Evolutionary conservation across 2,113 vertebrate genomes (phyloP), one percentile per base, ranked within the genome.

Genomic region (Cercopithecus mona): DNA sequence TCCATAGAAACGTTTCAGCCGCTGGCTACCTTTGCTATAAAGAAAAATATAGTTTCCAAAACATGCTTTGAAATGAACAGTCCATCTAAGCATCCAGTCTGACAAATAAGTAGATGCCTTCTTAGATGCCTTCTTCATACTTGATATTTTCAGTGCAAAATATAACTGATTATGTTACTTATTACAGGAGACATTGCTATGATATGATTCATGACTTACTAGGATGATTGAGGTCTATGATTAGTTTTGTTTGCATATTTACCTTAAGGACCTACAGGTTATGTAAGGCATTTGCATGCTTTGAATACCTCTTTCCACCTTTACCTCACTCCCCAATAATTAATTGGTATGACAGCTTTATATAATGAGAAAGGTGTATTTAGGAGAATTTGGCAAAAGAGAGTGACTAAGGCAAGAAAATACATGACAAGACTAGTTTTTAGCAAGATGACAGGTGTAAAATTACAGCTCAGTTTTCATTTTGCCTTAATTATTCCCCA

Each of bases 311-410:
- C 5, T 12, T 13, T 18, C 5, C 27, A 27, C 50, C 5, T 27
- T 27, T 18, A 20, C 12, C 2, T 27, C 3, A 32, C 25, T 8
- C 3, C 3, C 3, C 8, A 52, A 48, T 3, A 76, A 17, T n/a
- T 82, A 22, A 35, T 18, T 43, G 8, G 3, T 35, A 6, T 40
- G 48, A 43, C 10, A 13, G 3, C 35, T 75, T 12, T 48, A 2
- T n/a, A 40, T 18, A 38, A 0, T 20, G 55, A 61, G 38, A 89
- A 81, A 43, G 10, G 6, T 40, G 30, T 35, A 79, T 78, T 64
- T 76, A 20, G n/a, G 23, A 84, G 40, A 68, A 43, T 88, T 12
- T 88, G 30, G 1, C 16, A 75, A 79, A 78, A 61, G 6, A 66
- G 16, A 35, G 9, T n/a, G 27, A 9, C 88, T 30, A 8, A 79